Percentiles rank a stretch among this genome's conserved stretches.
phyloP scores from a whole-genome alignment of 2,888 invertebrate species.

The Schizaphis graminum region DNA sequence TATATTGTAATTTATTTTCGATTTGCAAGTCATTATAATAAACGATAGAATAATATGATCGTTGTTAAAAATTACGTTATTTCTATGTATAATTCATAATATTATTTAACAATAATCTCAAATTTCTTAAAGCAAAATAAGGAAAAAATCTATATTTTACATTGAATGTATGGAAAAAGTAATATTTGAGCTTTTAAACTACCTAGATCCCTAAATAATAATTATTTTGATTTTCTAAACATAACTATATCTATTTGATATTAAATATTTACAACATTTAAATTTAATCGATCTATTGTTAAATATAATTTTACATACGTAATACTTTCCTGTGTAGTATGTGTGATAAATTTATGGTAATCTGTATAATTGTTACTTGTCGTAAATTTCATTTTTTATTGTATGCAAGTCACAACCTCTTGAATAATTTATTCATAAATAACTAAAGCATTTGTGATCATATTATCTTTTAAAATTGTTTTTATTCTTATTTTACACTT shows the following conservation, averaged over 20 bases:
- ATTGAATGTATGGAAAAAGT: background rate
- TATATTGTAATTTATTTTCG: conserved; percentile 28
- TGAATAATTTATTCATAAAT: background rate
- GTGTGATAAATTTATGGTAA: no score
- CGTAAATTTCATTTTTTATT: background rate
- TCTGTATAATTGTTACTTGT: background rate
- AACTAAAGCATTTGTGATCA: background rate
- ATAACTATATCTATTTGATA: background rate
- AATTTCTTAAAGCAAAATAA: background rate
- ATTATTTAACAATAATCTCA: background rate
- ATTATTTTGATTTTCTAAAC: background rate
- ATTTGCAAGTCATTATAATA: conserved; percentile 24
- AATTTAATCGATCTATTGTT: background rate
- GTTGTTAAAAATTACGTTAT: background rate
- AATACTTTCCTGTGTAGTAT: no score
- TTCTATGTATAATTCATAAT: background rate
- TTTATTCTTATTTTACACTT: background rate
- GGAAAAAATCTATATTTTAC: background rate
- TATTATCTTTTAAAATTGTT: background rate
- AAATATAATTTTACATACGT: background rate
- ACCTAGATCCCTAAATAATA: background rate
- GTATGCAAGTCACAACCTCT: background rate
- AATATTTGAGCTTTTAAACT: background rate
- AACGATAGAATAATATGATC: background rate
- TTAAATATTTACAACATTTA: background rate